phyloP scores from a whole-genome alignment of 2,113 vertebrate species.

The Lophius piscatorius region DNA sequence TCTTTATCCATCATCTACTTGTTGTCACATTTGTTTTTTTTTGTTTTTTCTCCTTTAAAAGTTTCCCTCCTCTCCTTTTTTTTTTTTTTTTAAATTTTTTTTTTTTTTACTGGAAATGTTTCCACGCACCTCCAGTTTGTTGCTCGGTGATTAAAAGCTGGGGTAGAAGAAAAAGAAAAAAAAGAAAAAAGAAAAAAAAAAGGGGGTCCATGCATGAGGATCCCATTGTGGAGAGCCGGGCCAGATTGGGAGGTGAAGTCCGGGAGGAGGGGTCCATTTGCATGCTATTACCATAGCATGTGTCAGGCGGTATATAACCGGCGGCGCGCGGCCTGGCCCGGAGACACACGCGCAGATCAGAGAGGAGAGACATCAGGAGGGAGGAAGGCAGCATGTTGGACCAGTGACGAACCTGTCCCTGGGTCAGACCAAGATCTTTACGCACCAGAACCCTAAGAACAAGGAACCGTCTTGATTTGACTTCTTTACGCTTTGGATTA shows the following conservation, averaged over 20 bases:
- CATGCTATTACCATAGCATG: constrained; percentile 98
- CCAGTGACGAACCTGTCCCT: constrained; percentile 67
- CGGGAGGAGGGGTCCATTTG: constrained; percentile 86
- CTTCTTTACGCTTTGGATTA: constrained; percentile 70
- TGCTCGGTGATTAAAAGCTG: constrained; percentile 11
- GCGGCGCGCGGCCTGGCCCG: constrained; percentile 81
- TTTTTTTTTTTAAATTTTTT: background rate
- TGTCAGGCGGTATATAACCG: constrained; percentile 92
- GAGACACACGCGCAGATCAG: constrained; percentile 81
- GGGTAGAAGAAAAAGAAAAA: too few relatives aligned
- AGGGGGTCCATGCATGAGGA: constrained; percentile 69
- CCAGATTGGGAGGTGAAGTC: constrained; percentile 91
- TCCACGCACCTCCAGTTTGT: constrained; percentile 82
- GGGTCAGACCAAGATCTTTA: constrained; percentile 62
- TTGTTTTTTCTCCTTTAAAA: too few relatives aligned
- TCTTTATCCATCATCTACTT: too few relatives aligned
- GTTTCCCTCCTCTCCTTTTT: background rate
- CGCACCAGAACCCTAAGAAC: constrained; percentile 29
- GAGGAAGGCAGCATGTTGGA: constrained; percentile 70
- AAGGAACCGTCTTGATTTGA: constrained; percentile 14
- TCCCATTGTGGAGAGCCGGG: constrained; percentile 91
- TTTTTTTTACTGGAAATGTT: constrained; percentile 46
- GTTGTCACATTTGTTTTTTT: too few relatives aligned
- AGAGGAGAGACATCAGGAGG: constrained; percentile 74
- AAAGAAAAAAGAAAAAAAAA: too few relatives aligned